Conservation (phyloP, 1,140 invertebrate genomes). For the Eurosta solidaginis region DNA sequence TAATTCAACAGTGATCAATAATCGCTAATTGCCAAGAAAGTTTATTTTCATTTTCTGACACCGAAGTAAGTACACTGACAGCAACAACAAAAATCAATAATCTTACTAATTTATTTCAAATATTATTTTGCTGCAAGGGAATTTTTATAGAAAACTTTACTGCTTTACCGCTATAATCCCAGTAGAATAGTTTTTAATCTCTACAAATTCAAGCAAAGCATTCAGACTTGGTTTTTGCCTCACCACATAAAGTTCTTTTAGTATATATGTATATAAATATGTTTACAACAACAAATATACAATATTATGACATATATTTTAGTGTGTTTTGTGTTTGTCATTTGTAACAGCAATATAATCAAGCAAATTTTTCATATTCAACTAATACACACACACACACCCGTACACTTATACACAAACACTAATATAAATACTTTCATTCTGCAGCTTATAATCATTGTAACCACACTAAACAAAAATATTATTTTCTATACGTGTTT, state of each 20-base stretch:
- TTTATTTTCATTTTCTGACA: background rate
- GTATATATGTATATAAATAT: no score
- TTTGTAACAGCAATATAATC: background rate
- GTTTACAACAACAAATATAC: background rate
- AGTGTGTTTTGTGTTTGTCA: no score
- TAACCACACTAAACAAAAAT: conserved; percentile 1
- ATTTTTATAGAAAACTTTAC: background rate
- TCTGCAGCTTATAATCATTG: no score
- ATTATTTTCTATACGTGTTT: background rate
- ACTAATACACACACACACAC: background rate
- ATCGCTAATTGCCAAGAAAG: conserved; percentile 1
- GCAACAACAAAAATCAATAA: background rate
- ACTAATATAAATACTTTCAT: no score
- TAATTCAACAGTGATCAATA: background rate
- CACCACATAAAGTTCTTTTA: no score
- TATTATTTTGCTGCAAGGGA: background rate
- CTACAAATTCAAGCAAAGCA: background rate
- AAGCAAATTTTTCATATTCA: conserved; percentile 9
- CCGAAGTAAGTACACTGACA: background rate
- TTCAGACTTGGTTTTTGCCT: background rate
- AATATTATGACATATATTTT: background rate
- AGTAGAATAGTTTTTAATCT: conserved; percentile 1
- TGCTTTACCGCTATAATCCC: conserved; percentile 2
- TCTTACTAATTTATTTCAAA: conserved; percentile 13
- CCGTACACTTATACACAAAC: background rate